Evolutionary conservation across 2,113 vertebrate genomes (phyloP), one percentile per base, ranked within the genome.

Genomic region (Narcine bancroftii): DNA sequence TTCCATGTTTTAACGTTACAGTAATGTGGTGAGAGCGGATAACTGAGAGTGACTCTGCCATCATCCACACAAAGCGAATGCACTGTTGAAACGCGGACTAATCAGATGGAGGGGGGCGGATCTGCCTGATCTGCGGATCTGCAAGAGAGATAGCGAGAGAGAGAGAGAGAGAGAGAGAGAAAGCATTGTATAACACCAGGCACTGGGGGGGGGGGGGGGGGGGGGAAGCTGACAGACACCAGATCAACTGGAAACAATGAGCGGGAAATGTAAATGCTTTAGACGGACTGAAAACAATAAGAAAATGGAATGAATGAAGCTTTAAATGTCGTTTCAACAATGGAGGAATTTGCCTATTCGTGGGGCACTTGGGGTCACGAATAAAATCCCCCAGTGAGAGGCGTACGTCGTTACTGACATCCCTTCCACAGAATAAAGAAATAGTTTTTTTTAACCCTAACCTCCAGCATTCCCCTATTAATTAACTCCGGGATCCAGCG

Each of bases 41-140:
- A 3, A 4, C 9, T 15, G 45, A 53, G 79, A 50, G 0, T 50
- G 79, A 53, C 45, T 21, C 17, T 2, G 33, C 1, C 53, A n/a
- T 36, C n/a, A 39, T 13, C 53, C 33, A 39, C 19, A 60, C 53
- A 87, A 53, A 60, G 81, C 15, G n/a, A 6, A 0, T 1, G 33
- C 13, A 6, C 15, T 17, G n/a, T 11, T 39, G 53, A n/a, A 36
- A 7, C 2, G 15, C 53, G 53, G 53, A 42, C 79, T 53, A 83
- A 83, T 83, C 79, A 83, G 79, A 7, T 29, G 3, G 81, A 87
- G 81, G 60, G 81, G 60, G 81, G 81, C 33, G 79, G 79, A 83
- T n/a, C n/a, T n/a, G 53, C 79, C 13, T 81, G 77, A 6, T 6
- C 69, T 6, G 69, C 29, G 21, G n/a, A n/a, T 24, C 79, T 56